Base-by-base conservation (phyloP, 2,888 invertebrate species). In the Troides oblongomaculatus region DNA sequence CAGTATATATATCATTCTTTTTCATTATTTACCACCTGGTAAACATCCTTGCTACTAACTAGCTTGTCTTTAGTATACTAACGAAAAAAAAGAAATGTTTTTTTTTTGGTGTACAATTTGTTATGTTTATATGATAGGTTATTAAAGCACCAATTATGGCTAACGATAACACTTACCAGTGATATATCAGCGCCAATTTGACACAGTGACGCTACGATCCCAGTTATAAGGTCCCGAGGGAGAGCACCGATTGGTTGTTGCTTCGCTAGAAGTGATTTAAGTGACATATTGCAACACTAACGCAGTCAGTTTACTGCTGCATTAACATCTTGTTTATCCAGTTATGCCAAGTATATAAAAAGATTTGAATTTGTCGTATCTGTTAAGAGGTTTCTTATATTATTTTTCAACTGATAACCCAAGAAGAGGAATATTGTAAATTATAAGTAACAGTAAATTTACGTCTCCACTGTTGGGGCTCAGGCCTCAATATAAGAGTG, bases 171-270 rank as follows among this genome's bases (percentile, higher is more conserved):
- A 56, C 14, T 43, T 39, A 57, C 62, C 46, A 59, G 62, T 68
- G 65, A 71, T 58, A 68, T 68, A 71, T 68, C 23, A 62, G 65
- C 62, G 43, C 59, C 71, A 71, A 71, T 71, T 71, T 71, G 39
- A 46, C 50, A 68, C 64, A 46, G 58, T 71, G 71, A 71, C 66
- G 63, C 57, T 57, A 58, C 66, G 61, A 14, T 53, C 30, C 36
- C 62, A 36, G 66, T 69, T 62, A 69, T 65, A 62, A 66, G 69
- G 5, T 36, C 69, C 66, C 69, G 23, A 23, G 46, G 66, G 69
- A 53, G 66, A 62, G 59, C 59, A 58, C 23, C 50, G 63, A 68
- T 63, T 53, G 68, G 56, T 64, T 58, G 7, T 43, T 23, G 43
- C 25, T n/a, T 50, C 62, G 58, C 50, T 18, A 7, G 53, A 59